These are phyloP conservation scores for Lumbricus terrestris DNA, from an alignment of 2,888 invertebrate species.

Conservation along the genomic window DNA sequence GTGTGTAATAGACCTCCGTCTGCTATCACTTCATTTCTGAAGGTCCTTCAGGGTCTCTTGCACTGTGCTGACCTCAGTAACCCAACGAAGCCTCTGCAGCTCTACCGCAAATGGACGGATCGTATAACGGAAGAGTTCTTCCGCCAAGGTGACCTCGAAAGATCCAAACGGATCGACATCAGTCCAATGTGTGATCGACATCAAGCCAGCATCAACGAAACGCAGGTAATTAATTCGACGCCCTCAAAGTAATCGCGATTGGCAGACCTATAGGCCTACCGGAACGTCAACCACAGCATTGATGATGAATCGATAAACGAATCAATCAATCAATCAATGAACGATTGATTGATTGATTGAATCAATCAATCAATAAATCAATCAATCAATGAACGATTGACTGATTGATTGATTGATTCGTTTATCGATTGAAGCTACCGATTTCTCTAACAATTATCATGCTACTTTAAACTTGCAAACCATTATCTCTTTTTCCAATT, in stretches of 20 bases:
- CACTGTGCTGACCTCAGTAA: slow-evolving; percentile 98
- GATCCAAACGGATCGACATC: slow-evolving; percentile 91
- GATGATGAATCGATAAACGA: too few relatives aligned
- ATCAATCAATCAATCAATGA: too few relatives aligned
- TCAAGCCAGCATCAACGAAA: slow-evolving; percentile 94
- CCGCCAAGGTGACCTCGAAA: slow-evolving; percentile 93
- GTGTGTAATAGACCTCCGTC: background rate
- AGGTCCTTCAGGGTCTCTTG: slow-evolving; percentile 97
- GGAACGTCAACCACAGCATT: background rate
- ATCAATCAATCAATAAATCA: too few relatives aligned
- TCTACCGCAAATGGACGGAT: slow-evolving; percentile 91
- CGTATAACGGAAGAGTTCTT: slow-evolving; percentile 98
- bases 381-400: too few relatives aligned
- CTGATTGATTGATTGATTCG: too few relatives aligned
- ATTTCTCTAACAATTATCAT: too few relatives aligned
- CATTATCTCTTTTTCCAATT: too few relatives aligned
- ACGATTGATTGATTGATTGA: too few relatives aligned
- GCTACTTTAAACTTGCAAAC: too few relatives aligned
- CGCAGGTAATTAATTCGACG: slow-evolving; percentile 63
- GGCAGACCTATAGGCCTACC: background rate
- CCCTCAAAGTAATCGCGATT: background rate
- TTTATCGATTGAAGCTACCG: too few relatives aligned
- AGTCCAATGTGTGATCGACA: slow-evolving; percentile 99
- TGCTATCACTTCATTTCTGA: slow-evolving; percentile 43
- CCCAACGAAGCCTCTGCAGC: slow-evolving; percentile 80